Base-by-base conservation (phyloP, 2,888 invertebrate genomes). In the Noctua janthe region DNA sequence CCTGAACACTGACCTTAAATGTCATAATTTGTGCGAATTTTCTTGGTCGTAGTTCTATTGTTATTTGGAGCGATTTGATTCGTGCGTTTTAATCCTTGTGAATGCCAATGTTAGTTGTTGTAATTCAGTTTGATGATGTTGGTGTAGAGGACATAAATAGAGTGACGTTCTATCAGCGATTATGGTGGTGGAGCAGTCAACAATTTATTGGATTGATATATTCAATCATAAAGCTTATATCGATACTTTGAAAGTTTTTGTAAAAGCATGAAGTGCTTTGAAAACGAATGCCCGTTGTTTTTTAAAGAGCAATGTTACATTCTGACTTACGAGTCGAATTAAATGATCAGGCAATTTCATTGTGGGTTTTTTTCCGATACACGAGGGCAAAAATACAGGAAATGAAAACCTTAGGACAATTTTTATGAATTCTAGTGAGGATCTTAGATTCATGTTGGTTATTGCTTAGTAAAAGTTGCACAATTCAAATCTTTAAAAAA, bases 1-100 rank as follows among this genome's bases (percentile, higher is more conserved):
- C 69, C 69, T 35, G 75, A 71, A 87, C 69, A 79, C 39, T 85
- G 89, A 88, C 87, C 89, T 90, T 82, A 87, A 69, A 64, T 87
- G 80, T 85, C 66, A 29, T 66, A 78, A 80, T 75, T 83, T 54
- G 74, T 88, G 82, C 39, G 85, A 85, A 83, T 83, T 85, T 82
- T 77, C 49, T 77, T 59, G 70, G 59, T 20, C 15, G n/a, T 3
- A 35, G 23, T 78, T 80, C 76, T 78, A 82, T 89, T 89, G 88
- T 89, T 88, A 66, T 89, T 70, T 54, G 20, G 43, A 69, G 47
- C 59, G 56, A 66, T 75, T 66, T 64, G 11, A 78, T 80, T 71
- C 13, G n/a, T 81, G 6, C 35, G 0, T 70, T 67, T 20, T 51
- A 49, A 39, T 56, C 73, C 43, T 76, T 59, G 76, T 43, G 69